Evolutionary conservation across 2,888 invertebrate genomes (phyloP).

Genomic region (Tetramorium bicarinatum): DNA sequence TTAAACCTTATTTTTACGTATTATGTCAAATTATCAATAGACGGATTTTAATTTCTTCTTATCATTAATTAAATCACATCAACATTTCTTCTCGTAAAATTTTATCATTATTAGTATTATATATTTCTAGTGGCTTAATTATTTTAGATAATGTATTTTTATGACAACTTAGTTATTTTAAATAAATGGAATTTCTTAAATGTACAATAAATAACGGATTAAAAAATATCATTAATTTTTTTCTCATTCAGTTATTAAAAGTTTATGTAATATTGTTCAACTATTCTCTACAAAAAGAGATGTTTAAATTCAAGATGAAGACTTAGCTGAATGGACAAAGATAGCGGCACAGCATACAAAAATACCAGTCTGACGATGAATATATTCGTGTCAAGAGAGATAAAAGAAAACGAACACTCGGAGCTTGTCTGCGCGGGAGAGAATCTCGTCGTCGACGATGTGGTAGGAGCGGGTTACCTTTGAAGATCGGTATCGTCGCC

Average conservation of each 20-base stretch:
- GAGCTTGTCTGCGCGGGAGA: slow-evolving; percentile 64
- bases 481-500: slow-evolving; percentile 65
- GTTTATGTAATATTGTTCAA: not conserved
- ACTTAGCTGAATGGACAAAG: slow-evolving; percentile 27
- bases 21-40: not conserved
- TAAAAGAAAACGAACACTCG: slow-evolving; percentile 51
- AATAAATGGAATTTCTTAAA: not conserved
- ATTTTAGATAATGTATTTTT: not conserved
- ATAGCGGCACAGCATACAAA: slow-evolving; percentile 32
- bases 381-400: slow-evolving; percentile 47
- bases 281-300: slow-evolving; percentile 3
- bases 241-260: slow-evolving; percentile 4
- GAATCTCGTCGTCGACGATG: slow-evolving; percentile 67
- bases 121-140: not conserved
- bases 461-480: slow-evolving; percentile 49
- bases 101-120: not conserved
- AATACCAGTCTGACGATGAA: slow-evolving; percentile 50
- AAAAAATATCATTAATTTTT: not conserved
- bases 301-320: slow-evolving; percentile 33
- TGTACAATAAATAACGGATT: not conserved
- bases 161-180: not conserved
- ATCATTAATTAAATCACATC: not conserved
- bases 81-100: not conserved
- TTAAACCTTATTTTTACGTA: not conserved
- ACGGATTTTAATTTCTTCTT: not conserved